Base-by-base conservation (phyloP, 2,113 vertebrate species). In the Numenius arquata region DNA sequence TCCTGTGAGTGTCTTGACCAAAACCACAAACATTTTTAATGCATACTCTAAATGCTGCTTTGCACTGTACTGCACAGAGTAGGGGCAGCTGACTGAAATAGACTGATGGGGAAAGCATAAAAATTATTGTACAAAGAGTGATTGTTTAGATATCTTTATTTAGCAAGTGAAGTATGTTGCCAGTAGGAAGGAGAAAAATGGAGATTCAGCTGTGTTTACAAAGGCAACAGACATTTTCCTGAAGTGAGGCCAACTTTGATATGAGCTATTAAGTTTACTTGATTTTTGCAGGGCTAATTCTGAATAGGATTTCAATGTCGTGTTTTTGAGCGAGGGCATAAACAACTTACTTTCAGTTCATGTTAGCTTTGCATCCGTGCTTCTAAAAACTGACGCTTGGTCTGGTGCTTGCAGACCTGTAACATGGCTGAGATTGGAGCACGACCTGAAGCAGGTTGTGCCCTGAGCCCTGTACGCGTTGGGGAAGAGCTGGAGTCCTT, bases 131-230 rank as follows among this genome's bases (percentile, higher is more conserved):
- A 89, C 77, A 84, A 88, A 96, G 91, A 85, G 36, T 75, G 67
- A 93, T 91, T 97, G 94, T 97, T 97, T 85, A 85, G 55, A 81
- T 93, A 83, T 78, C 95, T 94, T 95, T 93, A 96, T 97, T 96
- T 97, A 95, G 90, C 74, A 87, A 92, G 65, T 41, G 67, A 80
- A 96, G 34, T 66, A 62, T 2, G 1, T 58, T 95, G 92, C 94
- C 95, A 92, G 50, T 94, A 95, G 89, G 91, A 97, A 96, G 79
- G 36, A 74, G 80, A 75, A 90, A 96, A 96, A 88, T 20, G 88
- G 85, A 96, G 88, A 63, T 62, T 97, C 85, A 89, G 91, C 94
- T 96, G 91, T 96, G 89, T 96, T 97, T 97, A 96, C 92, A 91
- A 94, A 96, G 74, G 93, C 89, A 94, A 94, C 76, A 96, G 70